These are phyloP conservation scores for Mormyrus iriodes DNA, from an alignment of 2,113 vertebrate genomes.

Conservation along the genomic window DNA sequence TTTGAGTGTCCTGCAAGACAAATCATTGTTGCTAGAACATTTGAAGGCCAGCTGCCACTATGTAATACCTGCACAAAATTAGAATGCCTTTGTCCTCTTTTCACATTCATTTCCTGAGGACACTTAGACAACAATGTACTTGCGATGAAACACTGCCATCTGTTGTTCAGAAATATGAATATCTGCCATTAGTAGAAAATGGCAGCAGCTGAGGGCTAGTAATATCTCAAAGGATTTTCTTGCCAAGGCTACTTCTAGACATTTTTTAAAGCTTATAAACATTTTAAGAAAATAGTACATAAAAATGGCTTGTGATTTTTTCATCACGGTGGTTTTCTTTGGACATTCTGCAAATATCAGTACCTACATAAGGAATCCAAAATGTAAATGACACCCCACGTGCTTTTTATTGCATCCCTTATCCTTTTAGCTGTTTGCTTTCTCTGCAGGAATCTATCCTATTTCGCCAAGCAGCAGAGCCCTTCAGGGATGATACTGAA, in stretches of 20 bases:
- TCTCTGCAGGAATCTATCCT: conserved; percentile 78
- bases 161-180: conserved; percentile 44
- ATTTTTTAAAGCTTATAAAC: background rate
- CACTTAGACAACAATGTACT: conserved; percentile 13
- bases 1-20: conserved; percentile 25
- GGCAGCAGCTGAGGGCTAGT: background rate
- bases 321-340: background rate
- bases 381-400: background rate
- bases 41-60: conserved; percentile 35
- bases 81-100: conserved; percentile 51
- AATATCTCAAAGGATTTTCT: background rate
- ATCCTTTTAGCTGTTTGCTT: background rate
- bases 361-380: background rate
- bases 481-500: conserved; percentile 85
- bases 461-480: conserved; percentile 67
- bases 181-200: background rate
- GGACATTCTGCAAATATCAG: background rate
- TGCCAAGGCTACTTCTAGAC: background rate
- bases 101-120: conserved; percentile 46
- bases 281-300: background rate
- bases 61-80: conserved; percentile 46
- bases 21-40: conserved; percentile 40
- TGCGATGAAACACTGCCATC: conserved; percentile 52
- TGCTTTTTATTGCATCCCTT: background rate
- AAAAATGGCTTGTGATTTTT: background rate